Base-by-base conservation (phyloP, 2,113 vertebrate species). In the Sakesphorus luctuosus region DNA sequence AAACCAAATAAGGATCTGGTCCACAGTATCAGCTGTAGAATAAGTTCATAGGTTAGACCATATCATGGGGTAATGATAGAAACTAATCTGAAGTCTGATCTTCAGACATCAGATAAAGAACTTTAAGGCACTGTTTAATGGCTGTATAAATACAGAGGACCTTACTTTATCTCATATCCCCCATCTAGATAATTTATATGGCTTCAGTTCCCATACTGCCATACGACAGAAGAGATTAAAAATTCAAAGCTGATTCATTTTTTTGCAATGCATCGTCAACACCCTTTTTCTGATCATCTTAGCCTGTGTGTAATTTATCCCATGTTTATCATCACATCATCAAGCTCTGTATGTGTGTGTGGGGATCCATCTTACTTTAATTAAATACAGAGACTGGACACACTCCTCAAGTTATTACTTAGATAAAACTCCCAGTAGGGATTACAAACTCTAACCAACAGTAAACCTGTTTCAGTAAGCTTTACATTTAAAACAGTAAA, bases 61-160 rank as follows among this genome's bases (percentile, higher is more conserved):
- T 93, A 86, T 73, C 63, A 8, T 4, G 3, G 72, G 78, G 79
- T 96, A 96, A 93, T 91, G 82, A 94, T 95, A 95, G 5, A 67
- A 29, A 35, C 43, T 94, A 66, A 91, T 93, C 90, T 94, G 65
- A 72, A 93, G 79, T 75, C 83, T 46, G 65, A 61, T 90, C 94
- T 96, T 93, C 89, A 96, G 96, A 93, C 92, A 78, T 95, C 94
- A 96, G 89, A 97, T 96, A 96, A 96, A 89, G 83, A 94, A 88
- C 82, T 95, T 93, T 93, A 95, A 93, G 94, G 83, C 73, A 78
- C 83, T 89, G 53, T 76, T 93, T 92, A 94, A 95, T 94, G 90
- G 66, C 76, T 94, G 52, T 65, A 94, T 94, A 94, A 97, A 96
- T 88, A 94, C 61, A 89, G 83, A 84, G 93, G 73, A 93, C 52